Evolutionary conservation across 2,888 invertebrate genomes (phyloP).

Genomic region (Lordiphosa andalusiaca): DNA sequence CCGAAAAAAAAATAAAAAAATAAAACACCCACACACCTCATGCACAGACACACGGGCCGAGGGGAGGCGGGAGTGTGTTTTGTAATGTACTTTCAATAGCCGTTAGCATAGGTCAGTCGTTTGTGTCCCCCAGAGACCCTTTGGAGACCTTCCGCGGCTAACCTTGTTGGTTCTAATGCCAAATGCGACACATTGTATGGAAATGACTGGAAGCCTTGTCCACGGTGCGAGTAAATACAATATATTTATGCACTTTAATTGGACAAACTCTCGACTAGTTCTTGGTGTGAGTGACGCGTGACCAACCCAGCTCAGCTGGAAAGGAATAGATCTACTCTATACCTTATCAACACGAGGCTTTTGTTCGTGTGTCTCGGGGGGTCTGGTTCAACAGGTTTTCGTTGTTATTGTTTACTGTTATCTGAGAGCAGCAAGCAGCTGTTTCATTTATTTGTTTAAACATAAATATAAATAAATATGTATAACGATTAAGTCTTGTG

Average conservation of each 20-base stretch:
- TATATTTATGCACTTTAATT: no score
- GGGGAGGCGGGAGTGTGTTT: constrained; percentile 36
- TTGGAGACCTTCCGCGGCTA: constrained; percentile 36
- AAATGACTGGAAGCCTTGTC: constrained; percentile 31
- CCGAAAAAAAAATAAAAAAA: constrained; percentile 23
- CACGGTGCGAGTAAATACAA: constrained; percentile 20
- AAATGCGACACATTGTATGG: constrained; percentile 19
- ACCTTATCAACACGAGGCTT: no score
- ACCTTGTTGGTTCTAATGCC: constrained; percentile 67
- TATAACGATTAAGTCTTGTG: no score
- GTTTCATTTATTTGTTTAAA: constrained; percentile 11
- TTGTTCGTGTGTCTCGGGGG: no score
- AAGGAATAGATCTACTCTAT: no score
- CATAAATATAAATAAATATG: no score
- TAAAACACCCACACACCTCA: constrained; percentile 22
- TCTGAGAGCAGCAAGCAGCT: constrained; percentile 15
- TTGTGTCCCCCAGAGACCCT: constrained; percentile 28
- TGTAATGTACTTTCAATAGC: constrained; percentile 57
- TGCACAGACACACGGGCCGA: neutral
- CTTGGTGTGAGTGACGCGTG: no score
- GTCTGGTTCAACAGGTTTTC: no score
- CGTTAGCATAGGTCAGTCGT: constrained; percentile 70
- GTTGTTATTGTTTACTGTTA: constrained; percentile 10
- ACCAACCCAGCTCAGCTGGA: no score
- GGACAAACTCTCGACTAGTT: no score